A percentile compares a stretch with the other conserved stretches of the same genome.
Evolutionary conservation across 2,797 vertebrate species (phyloP).

Genomic region (Halcyon badia): DNA sequence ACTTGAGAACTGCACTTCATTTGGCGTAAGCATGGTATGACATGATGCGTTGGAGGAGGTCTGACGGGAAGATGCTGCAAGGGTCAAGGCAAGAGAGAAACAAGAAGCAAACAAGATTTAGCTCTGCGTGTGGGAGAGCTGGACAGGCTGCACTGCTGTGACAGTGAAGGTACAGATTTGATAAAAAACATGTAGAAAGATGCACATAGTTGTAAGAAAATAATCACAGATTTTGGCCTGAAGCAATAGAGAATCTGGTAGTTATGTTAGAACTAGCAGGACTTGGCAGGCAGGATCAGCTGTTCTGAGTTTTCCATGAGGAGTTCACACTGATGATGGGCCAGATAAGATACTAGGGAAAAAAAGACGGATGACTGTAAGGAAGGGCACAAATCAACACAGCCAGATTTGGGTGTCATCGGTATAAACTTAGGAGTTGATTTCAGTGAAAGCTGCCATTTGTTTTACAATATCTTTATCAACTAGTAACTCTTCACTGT

Average conservation of each 20-base stretch:
- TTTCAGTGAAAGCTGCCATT: neutral
- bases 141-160: neutral
- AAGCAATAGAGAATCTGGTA: neutral
- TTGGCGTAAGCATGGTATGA: neutral
- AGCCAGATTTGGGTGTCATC: neutral
- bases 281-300: neutral
- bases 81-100: neutral
- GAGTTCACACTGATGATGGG: neutral
- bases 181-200: neutral
- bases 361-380: neutral
- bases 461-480: neutral
- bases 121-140: neutral
- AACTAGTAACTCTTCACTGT: neutral
- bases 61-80: rapidly evolving
- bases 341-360: neutral
- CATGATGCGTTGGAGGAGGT: neutral
- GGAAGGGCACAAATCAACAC: neutral
- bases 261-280: neutral
- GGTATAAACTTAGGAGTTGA: neutral
- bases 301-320: neutral
- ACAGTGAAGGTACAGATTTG: neutral
- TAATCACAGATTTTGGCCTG: neutral
- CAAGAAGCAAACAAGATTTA: neutral
- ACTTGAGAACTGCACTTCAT: neutral
- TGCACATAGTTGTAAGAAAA: neutral